Base-by-base conservation (phyloP, 1,140 invertebrate species). In the Plutomurus gul region DNA sequence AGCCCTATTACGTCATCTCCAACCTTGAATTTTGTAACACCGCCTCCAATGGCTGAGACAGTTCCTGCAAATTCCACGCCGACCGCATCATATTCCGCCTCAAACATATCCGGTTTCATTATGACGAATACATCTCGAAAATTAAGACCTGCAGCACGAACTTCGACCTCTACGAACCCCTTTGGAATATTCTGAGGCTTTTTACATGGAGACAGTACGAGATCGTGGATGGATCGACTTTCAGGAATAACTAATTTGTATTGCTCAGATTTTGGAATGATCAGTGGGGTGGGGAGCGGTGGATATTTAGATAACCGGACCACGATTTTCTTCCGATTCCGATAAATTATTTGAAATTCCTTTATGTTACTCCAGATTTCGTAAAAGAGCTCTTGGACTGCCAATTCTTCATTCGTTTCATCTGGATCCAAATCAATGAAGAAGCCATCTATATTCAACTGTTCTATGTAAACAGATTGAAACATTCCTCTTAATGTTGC, bases 1-100 rank as follows among this genome's bases (percentile, higher is more conserved):
- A 76, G 22, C 1, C 75, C 75, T 65, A 77, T 75, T 3, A 78
- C 76, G 3, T 10, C 43, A 20, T 81, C 75, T 7, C 76, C 76
- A 22, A 77, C 46, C n/a, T 36, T 10, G 33, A 30, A 60, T 22
- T 39, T 22, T 10, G 30, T 65, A 6, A 77, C 65, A 71, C 39
- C 22, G 10, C n/a, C 22, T 20, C 76, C 76, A n/a, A 46, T 25
- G 10, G 3, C 5, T 7, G 37, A 47, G 4, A 77, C 40, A n/a
- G 65, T 37, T 11, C 76, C 76, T 1, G 60, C 56, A 49, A 71
- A 71, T 43, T 77, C 76, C 30, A 65, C 43, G 1, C 60, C 76
- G 1, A 77, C n/a, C 2, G 4, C 13, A 22, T 77, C 36, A 8
- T 46, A 40, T 2, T 36, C 20, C 13, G 25, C 30, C 27, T 46